phyloP scores from a whole-genome alignment of 92 coral and sea anemone species.

The Pocillopora grandis region DNA sequence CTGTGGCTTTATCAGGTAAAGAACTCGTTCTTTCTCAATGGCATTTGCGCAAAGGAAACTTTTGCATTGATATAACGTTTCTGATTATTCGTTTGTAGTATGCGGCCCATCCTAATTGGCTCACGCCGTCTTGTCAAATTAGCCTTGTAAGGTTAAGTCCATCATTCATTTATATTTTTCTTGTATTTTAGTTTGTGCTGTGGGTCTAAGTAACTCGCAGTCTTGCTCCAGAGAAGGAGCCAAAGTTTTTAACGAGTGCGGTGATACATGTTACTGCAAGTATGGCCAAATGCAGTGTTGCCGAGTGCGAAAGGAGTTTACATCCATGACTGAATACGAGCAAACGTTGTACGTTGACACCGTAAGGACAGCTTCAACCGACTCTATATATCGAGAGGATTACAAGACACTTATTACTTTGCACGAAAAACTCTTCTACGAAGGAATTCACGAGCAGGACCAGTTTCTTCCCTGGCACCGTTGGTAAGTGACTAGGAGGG shows the following conservation, averaged over 20 bases:
- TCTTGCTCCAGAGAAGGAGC: conserved; percentile 16
- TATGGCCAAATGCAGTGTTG: conserved; percentile 35
- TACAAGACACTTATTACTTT: conserved; percentile 17
- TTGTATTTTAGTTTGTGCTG: neutral
- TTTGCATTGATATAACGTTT: too few species aligned
- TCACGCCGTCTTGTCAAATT: too few species aligned
- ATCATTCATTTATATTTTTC: neutral
- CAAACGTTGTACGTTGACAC: conserved; percentile 35
- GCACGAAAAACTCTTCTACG: conserved; percentile 28
- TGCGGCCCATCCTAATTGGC: too few species aligned
- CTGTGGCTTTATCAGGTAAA: neutral
- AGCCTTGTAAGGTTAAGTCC: too few species aligned
- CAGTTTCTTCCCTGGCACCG: conserved; percentile 58
- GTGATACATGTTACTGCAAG: neutral
- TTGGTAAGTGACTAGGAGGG: neutral
- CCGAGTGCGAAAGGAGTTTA: conserved; percentile 41
- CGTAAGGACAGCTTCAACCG: conserved; percentile 11
- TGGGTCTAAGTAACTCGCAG: neutral
- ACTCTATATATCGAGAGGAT: neutral
- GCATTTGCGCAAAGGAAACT: too few species aligned
- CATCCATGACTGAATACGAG: conserved; percentile 26
- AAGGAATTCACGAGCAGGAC: conserved; percentile 41
- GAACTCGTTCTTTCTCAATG: too few species aligned
- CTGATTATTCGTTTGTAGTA: too few species aligned
- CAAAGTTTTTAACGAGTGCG: conserved; percentile 14